Conservation (phyloP, 2,113 vertebrate species). For the Octodon degus region DNA sequence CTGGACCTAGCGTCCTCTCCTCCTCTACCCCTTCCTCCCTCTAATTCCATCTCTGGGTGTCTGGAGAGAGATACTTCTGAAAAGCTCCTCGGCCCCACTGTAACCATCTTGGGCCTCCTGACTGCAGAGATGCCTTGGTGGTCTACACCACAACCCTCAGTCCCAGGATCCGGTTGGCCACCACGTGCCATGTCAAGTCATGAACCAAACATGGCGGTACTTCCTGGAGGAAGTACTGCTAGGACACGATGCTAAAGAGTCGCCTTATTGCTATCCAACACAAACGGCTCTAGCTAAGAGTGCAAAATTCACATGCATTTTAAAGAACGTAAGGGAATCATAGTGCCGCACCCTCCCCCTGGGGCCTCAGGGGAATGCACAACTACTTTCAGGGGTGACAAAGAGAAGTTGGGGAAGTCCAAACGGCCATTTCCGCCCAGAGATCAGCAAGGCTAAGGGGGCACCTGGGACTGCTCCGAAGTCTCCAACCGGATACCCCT, state of each 20-base stretch:
- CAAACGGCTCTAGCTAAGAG: rapidly evolving
- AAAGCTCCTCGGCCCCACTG: not conserved
- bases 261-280: not conserved
- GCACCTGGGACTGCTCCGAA: not conserved
- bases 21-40: not conserved
- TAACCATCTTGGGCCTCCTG: not conserved
- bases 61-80: not conserved
- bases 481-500: not conserved
- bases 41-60: not conserved
- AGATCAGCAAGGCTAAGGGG: not conserved
- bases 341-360: rapidly evolving
- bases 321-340: not conserved
- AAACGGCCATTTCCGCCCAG: not conserved
- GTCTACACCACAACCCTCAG: not conserved
- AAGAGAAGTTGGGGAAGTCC: not conserved
- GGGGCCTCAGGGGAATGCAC: not conserved
- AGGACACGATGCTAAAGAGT: rapidly evolving
- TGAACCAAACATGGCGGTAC: rapidly evolving
- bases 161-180: not conserved
- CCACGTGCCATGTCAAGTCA: rapidly evolving
- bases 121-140: not conserved
- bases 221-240: not conserved
- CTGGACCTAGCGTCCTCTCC: not conserved
- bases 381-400: not conserved
- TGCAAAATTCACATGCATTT: rapidly evolving